Evolutionary conservation across 92 coral and sea anemone species (phyloP).

Genomic region (Zoanthus sociatus): DNA sequence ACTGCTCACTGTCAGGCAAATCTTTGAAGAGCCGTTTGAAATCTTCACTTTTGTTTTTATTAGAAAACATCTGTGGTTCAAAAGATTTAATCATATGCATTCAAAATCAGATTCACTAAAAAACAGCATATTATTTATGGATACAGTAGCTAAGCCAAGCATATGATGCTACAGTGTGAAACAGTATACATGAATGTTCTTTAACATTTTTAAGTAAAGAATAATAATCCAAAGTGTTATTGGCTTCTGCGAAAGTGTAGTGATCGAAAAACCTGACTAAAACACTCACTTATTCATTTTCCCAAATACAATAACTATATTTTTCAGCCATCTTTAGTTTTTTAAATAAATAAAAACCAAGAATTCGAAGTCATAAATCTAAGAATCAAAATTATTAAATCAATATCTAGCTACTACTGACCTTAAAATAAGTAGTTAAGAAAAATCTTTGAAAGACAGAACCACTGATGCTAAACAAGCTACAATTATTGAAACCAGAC

Average conservation of each 20-base stretch:
- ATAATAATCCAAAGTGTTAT: too few relatives aligned
- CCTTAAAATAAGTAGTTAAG: not conserved
- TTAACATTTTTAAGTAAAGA: too few relatives aligned
- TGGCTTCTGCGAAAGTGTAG: too few relatives aligned
- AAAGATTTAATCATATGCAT: not conserved
- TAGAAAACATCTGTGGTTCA: conserved; percentile 86
- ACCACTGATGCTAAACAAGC: not conserved
- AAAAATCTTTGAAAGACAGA: not conserved
- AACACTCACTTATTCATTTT: too few relatives aligned
- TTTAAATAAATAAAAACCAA: not conserved
- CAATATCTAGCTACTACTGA: not conserved
- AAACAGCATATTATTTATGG: not conserved
- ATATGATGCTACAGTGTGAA: not conserved
- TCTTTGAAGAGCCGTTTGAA: conserved; percentile 95
- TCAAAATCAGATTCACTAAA: not conserved
- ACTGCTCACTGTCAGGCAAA: conserved; percentile 93
- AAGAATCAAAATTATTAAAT: not conserved
- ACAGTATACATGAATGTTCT: not conserved
- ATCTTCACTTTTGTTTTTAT: conserved; percentile 90
- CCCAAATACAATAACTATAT: too few relatives aligned
- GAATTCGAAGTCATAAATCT: not conserved
- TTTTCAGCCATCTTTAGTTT: too few relatives aligned
- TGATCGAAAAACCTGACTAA: too few relatives aligned
- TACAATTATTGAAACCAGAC: too few relatives aligned
- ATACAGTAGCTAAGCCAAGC: not conserved